phyloP scores from a whole-genome alignment of 2,888 invertebrate genomes.

The Limnephilus lunatus region DNA sequence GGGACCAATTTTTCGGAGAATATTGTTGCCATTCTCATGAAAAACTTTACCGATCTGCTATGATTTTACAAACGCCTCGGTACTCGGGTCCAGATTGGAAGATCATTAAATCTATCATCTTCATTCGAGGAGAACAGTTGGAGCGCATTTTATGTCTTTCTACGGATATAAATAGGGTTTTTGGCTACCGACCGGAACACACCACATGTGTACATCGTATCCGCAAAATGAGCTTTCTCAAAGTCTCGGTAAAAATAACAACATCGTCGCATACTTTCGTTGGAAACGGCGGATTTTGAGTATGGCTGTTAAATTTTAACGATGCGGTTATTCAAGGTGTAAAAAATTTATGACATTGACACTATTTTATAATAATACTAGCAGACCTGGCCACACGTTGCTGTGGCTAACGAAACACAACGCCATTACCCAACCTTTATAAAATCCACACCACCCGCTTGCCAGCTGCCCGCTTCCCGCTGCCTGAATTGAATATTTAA shows the following conservation, averaged over 20 bases:
- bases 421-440: too few species aligned
- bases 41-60: not conserved
- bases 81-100: not conserved
- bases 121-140: not conserved
- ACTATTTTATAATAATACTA: not conserved
- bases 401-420: too few species aligned
- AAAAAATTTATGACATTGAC: not conserved
- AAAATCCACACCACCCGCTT: too few species aligned
- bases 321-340: not conserved
- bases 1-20: not conserved
- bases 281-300: not conserved
- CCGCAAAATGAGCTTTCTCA: slow-evolving; percentile 13
- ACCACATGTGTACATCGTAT: slow-evolving; percentile 25
- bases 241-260: not conserved
- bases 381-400: too few species aligned
- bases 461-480: too few species aligned
- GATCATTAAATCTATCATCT: slow-evolving; percentile 36
- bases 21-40: not conserved
- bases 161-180: slow-evolving; percentile 36
- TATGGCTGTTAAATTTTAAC: not conserved
- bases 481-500: too few species aligned
- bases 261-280: not conserved
- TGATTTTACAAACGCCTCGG: not conserved
- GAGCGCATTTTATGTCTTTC: slow-evolving; percentile 41
- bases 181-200: slow-evolving; percentile 37